phyloP scores from a whole-genome alignment of 2,888 invertebrate genomes.

The Rhodophaea formosa region DNA sequence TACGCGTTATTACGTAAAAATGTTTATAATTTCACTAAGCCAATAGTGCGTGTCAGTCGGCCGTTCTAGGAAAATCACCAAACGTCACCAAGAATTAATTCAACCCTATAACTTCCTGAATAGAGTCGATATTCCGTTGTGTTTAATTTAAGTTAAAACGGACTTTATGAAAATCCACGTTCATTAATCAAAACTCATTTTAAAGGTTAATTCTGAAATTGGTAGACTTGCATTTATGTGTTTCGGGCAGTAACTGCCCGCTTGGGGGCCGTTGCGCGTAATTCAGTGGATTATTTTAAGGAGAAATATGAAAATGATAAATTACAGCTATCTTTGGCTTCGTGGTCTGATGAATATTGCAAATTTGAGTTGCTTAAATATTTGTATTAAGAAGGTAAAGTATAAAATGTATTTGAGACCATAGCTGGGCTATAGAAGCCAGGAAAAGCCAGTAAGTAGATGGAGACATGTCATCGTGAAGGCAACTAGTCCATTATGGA shows the following conservation, averaged over 20 bases:
- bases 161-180: slow-evolving; percentile 23
- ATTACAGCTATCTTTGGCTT: neutral
- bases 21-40: neutral
- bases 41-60: slow-evolving; percentile 13
- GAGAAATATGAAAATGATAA: neutral
- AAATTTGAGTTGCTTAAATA: slow-evolving; percentile 1
- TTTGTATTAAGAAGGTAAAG: no score
- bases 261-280: slow-evolving; percentile 15
- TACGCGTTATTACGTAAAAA: slow-evolving; percentile 11
- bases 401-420: no score
- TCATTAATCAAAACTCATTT: slow-evolving; percentile 29
- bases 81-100: neutral
- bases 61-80: slow-evolving; percentile 8
- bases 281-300: slow-evolving; percentile 14
- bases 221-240: slow-evolving; percentile 21
- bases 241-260: slow-evolving; percentile 8
- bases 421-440: no score
- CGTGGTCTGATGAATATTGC: neutral
- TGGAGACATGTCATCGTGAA: no score
- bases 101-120: slow-evolving; percentile 3
- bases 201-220: slow-evolving; percentile 30
- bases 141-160: slow-evolving; percentile 25
- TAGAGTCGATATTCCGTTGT: slow-evolving; percentile 19
- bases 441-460: no score
- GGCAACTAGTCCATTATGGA: no score